Evolutionary conservation across 1,140 invertebrate genomes (phyloP), one percentile per base, ranked within the genome.

Genomic region (Aleiodes sp.): DNA sequence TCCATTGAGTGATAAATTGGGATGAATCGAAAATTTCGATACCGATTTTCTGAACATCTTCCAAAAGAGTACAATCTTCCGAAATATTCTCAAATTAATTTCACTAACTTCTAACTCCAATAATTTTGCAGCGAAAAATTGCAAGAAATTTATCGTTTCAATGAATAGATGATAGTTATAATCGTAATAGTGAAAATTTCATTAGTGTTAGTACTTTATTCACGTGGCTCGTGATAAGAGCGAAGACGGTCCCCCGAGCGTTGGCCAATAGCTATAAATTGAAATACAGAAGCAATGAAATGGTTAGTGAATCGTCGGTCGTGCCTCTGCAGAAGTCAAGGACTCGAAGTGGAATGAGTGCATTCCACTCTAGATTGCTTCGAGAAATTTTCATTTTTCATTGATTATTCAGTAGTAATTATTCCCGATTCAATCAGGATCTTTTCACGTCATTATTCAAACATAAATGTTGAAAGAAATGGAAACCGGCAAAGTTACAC

Each of bases 231-330:
- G 21, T 39, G 65, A 68, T 68, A 68, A 68, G 65, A 68, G 28
- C 26, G 56, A 21, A 26, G 59, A 28, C 19, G 37, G 37, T 10
- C 61, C 61, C 65, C 33, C 57, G 56, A 28, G 65, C 41, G 65
- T 24, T 57, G n/a, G 65, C 63, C 68, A 74, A 76, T 76, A 65
- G 67, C 69, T 78, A 78, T 78, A 78, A 76, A 78, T 75, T 76
- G 70, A 72, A 73, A 62, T 71, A 75, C 70, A 31, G 70, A 71
- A 65, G 72, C 73, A 65, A 26, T 12, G 59, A 56, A 31, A 46
- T 70, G 52, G 74, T 71, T 24, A 60, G 35, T 65, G 64, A 66
- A 74, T 56, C 71, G 61, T 65, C 69, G 52, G 71, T 59, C 70
- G 72, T 43, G 73, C 65, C 66, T 70, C 65, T 66, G 68, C 43